phyloP scores from a whole-genome alignment of 2,797 vertebrate species.

The Xiphophorus birchmanni region DNA sequence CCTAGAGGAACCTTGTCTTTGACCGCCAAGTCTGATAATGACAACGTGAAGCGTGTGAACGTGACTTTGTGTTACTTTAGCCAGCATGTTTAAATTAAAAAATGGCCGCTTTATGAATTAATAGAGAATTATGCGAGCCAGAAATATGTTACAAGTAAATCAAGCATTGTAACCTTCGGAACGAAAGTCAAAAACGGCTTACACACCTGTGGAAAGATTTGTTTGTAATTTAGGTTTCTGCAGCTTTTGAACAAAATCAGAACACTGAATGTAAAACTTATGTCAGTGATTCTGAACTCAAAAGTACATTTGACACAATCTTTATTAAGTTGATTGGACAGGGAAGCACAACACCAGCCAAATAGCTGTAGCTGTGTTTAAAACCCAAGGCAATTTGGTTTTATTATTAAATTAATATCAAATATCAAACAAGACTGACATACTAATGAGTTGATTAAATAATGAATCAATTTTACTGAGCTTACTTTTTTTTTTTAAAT shows the following conservation, averaged over 20 bases:
- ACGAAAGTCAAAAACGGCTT: background rate
- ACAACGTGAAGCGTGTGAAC: slow-evolving; percentile 14
- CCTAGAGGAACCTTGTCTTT: slow-evolving; percentile 7
- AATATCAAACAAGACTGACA: background rate
- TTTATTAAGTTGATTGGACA: background rate
- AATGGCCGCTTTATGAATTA: background rate
- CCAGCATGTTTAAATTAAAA: slow-evolving; percentile 30
- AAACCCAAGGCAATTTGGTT: background rate
- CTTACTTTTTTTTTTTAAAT: background rate
- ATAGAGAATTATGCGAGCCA: background rate
- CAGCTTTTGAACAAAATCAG: background rate
- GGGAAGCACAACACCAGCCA: background rate
- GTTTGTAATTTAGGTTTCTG: background rate
- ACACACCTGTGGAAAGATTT: background rate
- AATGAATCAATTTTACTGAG: background rate
- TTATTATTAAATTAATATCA: background rate
- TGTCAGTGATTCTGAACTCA: background rate
- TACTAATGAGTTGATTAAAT: background rate
- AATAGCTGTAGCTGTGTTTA: background rate
- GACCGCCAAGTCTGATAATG: slow-evolving; percentile 7
- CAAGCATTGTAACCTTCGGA: background rate
- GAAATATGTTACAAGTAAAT: background rate
- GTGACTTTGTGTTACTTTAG: slow-evolving; percentile 9
- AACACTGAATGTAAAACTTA: background rate
- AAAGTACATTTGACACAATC: background rate